Conservation (phyloP, 2,888 invertebrate genomes). For the Heteromurus nitidus region DNA sequence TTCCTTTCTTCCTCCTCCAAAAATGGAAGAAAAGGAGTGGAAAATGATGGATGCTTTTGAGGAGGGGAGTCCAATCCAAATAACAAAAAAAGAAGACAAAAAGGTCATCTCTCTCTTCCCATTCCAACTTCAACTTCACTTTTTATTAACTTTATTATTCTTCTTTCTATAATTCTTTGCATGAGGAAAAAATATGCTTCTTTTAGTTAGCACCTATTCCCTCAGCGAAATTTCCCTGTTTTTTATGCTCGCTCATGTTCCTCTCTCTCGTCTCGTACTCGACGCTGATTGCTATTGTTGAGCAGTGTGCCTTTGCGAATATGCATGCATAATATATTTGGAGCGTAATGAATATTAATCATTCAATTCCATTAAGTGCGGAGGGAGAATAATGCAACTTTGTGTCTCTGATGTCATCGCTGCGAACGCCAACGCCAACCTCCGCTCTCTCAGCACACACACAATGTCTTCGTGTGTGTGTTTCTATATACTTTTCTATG, state of each 20-base stretch:
- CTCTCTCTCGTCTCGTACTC: too few relatives aligned
- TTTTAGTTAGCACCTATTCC: neutral
- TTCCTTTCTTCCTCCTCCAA: conserved; percentile 16
- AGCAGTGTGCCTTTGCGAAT: neutral
- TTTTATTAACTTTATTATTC: neutral
- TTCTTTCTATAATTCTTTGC: neutral
- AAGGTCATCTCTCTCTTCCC: neutral
- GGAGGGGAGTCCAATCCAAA: neutral
- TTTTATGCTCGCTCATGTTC: too few relatives aligned
- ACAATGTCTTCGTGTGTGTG: too few relatives aligned
- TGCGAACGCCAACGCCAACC: too few relatives aligned
- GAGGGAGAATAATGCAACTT: neutral
- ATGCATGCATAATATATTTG: conserved; percentile 22
- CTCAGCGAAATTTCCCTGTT: neutral
- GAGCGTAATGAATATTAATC: conserved; percentile 42
- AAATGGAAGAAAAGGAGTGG: conserved; percentile 16
- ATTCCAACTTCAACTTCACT: neutral
- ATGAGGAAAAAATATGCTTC: neutral
- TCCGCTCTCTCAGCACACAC: too few relatives aligned
- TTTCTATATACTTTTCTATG: too few relatives aligned
- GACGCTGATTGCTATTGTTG: neutral
- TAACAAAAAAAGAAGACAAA: neutral
- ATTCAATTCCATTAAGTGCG: conserved; percentile 4
- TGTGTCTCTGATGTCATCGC: neutral
- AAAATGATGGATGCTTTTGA: neutral